Percentiles rank a stretch among this genome's conserved stretches.
phyloP scores from a whole-genome alignment of 1,140 invertebrate genomes.

The Metaphire vulgaris region DNA sequence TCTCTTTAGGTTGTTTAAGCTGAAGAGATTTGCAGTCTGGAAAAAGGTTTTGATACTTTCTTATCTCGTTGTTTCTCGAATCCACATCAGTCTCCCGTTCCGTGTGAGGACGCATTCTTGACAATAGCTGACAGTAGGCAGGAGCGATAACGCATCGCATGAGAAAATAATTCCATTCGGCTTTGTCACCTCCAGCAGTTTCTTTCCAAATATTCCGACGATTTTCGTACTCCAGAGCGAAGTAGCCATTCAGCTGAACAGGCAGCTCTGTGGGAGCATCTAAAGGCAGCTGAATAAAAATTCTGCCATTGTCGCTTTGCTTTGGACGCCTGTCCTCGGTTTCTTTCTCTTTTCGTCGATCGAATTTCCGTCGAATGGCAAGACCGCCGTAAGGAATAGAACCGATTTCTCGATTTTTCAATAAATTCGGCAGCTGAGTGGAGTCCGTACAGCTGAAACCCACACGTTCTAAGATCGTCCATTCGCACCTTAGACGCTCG shows the following conservation, averaged over 20 bases:
- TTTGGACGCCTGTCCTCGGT: neutral
- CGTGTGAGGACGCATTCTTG: too few relatives aligned
- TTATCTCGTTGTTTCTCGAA: neutral
- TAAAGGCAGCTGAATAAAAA: constrained; percentile 44
- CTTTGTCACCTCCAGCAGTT: constrained; percentile 21
- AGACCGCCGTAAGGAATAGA: neutral
- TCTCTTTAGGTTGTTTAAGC: neutral
- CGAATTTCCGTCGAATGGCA: too few relatives aligned
- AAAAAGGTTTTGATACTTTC: neutral
- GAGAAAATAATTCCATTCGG: constrained; percentile 39
- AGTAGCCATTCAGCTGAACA: constrained; percentile 46
- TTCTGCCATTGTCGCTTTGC: constrained; percentile 19
- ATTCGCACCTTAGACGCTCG: neutral
- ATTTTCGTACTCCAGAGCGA: constrained; percentile 45
- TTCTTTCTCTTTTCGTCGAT: too few relatives aligned
- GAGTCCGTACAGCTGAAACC: too few relatives aligned
- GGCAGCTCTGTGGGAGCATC: constrained; percentile 40
- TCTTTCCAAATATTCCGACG: constrained; percentile 40
- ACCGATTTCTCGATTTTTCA: neutral
- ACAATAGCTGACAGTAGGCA: constrained; percentile 32
- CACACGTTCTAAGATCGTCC: neutral
- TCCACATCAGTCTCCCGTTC: neutral
- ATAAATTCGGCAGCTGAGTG: neutral
- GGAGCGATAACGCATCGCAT: constrained; percentile 35
- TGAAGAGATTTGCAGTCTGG: neutral